Evolutionary conservation across 2,797 vertebrate species (phyloP).

Genomic region (Borostomias antarcticus): DNA sequence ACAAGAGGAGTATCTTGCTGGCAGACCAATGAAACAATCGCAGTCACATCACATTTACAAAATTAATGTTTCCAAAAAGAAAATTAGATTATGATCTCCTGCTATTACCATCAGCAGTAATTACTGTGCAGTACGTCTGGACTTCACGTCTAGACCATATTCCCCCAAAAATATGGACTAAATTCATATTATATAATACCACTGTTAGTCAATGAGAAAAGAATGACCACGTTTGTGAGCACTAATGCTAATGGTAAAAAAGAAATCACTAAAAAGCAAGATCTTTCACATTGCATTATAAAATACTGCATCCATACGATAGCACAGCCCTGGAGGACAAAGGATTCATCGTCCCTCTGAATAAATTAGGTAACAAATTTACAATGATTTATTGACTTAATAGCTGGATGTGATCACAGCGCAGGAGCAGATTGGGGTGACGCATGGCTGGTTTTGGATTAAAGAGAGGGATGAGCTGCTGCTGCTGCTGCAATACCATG

Average conservation of each 20-base stretch:
- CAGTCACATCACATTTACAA: constrained; percentile 27
- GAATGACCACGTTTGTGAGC: no score
- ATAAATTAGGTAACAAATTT: constrained; percentile 72
- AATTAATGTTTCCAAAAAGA: constrained; percentile 27
- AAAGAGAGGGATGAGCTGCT: constrained; percentile 60
- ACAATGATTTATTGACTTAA: constrained; percentile 76
- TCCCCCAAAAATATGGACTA: constrained; percentile 20
- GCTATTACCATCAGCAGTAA: constrained; percentile 28
- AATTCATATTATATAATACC: constrained; percentile 13
- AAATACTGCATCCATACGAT: neutral
- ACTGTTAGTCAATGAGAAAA: no score
- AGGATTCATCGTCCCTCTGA: constrained; percentile 65
- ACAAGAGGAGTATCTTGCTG: constrained; percentile 14
- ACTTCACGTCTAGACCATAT: constrained; percentile 28
- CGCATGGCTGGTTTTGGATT: constrained; percentile 64
- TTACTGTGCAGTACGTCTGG: no score
- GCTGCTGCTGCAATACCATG: no score
- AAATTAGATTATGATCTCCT: constrained; percentile 31
- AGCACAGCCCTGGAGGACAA: constrained; percentile 61
- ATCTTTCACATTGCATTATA: constrained; percentile 31
- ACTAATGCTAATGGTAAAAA: constrained; percentile 31
- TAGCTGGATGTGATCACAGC: constrained; percentile 71
- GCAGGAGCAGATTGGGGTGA: constrained; percentile 71
- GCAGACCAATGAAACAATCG: constrained; percentile 18
- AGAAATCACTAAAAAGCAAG: constrained; percentile 23